phyloP scores from a whole-genome alignment of 1,140 invertebrate species.

The Caenorhabditis elegans region WBcel235 BX284605.5:11875501-11876000 shows the following conservation, averaged over 20 bases:
- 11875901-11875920: conserved; percentile 69
- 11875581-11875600: conserved; percentile 49
- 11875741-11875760: conserved; percentile 65
- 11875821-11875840: conserved; percentile 69
- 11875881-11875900: conserved; percentile 69
- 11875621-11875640: conserved; percentile 53
- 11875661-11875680: conserved; percentile 46
- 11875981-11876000: conserved; percentile 67
- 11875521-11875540: too few relatives aligned
- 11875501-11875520: not conserved
- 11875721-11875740: conserved; percentile 55
- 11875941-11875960: not conserved
- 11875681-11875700: conserved; percentile 61
- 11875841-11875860: too few relatives aligned
- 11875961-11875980: conserved; percentile 71
- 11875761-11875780: conserved; percentile 67
- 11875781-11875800: conserved; percentile 67
- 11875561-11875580: not conserved
- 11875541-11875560: too few relatives aligned
- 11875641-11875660: conserved; percentile 42
- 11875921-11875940: conserved; percentile 67
- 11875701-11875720: conserved; percentile 39
- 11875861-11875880: too few relatives aligned
- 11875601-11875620: conserved; percentile 58
- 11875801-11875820: conserved; percentile 70